phyloP scores from a whole-genome alignment of 2,888 invertebrate species.

The Sarcophaga caerulescens region DNA sequence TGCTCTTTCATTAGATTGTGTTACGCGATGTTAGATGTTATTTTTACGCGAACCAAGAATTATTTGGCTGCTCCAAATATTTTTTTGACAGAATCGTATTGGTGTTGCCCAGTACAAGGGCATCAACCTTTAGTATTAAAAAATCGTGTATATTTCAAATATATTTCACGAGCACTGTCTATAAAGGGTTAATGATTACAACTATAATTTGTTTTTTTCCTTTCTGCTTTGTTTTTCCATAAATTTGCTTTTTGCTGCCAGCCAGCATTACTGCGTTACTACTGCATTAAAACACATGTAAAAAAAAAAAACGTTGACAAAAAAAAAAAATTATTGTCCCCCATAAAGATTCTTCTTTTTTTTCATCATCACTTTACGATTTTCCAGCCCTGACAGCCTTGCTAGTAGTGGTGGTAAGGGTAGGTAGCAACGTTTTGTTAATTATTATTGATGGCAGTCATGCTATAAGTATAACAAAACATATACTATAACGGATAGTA shows the following conservation, averaged over 20 bases:
- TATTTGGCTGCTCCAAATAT: too few species aligned
- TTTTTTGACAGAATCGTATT: too few species aligned
- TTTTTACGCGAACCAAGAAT: too few species aligned
- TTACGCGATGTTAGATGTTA: too few species aligned
- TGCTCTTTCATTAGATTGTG: too few species aligned
- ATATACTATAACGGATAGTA: neutral
- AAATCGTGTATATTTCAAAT: too few species aligned
- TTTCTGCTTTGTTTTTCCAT: neutral
- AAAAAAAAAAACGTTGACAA: neutral
- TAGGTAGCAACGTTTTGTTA: conserved; percentile 42
- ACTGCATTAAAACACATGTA: neutral
- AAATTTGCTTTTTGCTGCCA: neutral
- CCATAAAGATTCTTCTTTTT: neutral
- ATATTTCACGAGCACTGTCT: neutral
- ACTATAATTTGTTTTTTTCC: neutral
- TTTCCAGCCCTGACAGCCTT: neutral
- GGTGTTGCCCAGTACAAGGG: too few species aligned
- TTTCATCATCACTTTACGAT: neutral
- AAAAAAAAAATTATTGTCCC: neutral
- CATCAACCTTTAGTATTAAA: too few species aligned
- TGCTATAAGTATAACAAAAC: neutral
- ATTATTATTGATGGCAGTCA: conserved; percentile 62
- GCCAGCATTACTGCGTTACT: conserved; percentile 6
- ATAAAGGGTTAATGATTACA: neutral
- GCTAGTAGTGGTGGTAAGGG: neutral